Percentiles rank a stretch among this genome's conserved stretches.
phyloP scores from a whole-genome alignment of 2,113 vertebrate genomes.

The Gobiocypris rarus region DNA sequence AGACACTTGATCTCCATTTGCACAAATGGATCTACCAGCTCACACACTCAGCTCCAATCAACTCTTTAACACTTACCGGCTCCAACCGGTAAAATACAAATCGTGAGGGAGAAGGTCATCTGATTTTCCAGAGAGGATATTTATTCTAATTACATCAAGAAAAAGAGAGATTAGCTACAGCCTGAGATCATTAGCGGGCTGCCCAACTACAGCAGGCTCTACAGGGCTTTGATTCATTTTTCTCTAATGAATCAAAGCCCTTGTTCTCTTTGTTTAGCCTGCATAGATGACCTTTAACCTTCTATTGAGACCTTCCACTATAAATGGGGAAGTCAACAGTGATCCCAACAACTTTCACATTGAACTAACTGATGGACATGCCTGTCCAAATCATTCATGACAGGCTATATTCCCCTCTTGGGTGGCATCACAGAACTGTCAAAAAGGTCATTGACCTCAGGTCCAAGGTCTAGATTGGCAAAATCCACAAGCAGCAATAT shows the following conservation, averaged over 20 bases:
- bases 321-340: not conserved
- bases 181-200: slow-evolving; percentile 14
- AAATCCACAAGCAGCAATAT: not conserved
- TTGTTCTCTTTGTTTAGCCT: slow-evolving; percentile 38
- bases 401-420: not conserved
- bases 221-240: too few relatives aligned
- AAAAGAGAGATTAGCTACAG: slow-evolving; percentile 10
- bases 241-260: slow-evolving; percentile 44
- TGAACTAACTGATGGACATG: not conserved
- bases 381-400: not conserved
- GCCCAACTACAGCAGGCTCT: slow-evolving; percentile 10
- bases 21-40: slow-evolving; percentile 2
- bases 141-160: slow-evolving; percentile 5
- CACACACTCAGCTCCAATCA: not conserved
- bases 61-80: not conserved
- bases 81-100: not conserved
- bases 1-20: slow-evolving; percentile 12
- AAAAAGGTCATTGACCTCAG: not conserved
- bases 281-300: slow-evolving; percentile 46
- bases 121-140: slow-evolving; percentile 8
- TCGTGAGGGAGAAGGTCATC: not conserved
- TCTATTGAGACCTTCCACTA: slow-evolving; percentile 3
- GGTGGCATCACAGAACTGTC: slow-evolving; percentile 5
- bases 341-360: not conserved
- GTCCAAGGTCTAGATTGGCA: not conserved